Conservation (phyloP, 2,888 invertebrate genomes). For the Mamestra brassicae region DNA sequence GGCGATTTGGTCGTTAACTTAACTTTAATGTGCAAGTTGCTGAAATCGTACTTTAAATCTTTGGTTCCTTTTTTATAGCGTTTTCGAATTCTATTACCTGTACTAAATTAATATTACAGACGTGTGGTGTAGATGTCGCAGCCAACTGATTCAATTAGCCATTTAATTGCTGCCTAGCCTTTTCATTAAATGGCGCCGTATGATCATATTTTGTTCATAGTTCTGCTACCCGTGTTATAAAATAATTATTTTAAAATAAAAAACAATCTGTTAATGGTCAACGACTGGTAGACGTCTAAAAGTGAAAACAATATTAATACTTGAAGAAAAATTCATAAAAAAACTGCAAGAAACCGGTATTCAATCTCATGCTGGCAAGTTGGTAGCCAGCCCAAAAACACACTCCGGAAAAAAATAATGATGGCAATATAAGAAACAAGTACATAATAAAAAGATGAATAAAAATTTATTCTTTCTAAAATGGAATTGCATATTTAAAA, state of each 20-base stretch:
- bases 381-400: slow-evolving; percentile 16
- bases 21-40: slow-evolving; percentile 8
- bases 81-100: neutral
- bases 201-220: no score
- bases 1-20: slow-evolving; percentile 2
- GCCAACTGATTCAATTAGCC: no score
- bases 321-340: neutral
- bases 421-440: neutral
- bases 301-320: slow-evolving; percentile 5
- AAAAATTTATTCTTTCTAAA: neutral
- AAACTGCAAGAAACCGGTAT: slow-evolving; percentile 19
- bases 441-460: neutral
- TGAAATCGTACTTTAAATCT: slow-evolving; percentile 10
- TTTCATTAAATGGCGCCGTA: no score
- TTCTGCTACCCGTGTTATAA: no score
- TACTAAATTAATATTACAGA: no score
- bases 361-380: neutral
- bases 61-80: neutral
- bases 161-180: no score
- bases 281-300: neutral
- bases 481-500: slow-evolving; percentile 6
- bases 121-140: no score
- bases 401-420: neutral
- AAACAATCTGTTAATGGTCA: no score
- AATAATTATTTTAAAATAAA: no score